Base-by-base conservation (phyloP, 2,888 invertebrate species). In the Drosophila paramelanica region DNA sequence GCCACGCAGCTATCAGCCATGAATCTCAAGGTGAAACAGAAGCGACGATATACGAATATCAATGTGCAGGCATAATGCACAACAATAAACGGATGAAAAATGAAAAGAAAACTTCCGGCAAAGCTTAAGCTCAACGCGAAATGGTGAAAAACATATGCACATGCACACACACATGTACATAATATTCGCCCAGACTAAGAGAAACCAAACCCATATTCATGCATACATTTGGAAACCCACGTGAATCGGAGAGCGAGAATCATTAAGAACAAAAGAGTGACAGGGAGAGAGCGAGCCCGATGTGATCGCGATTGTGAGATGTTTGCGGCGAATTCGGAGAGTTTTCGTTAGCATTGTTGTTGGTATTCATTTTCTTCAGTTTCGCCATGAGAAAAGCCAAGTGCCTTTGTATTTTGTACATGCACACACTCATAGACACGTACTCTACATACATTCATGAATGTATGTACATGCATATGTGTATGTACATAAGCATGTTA, bases 71-170 rank as follows among this genome's bases (percentile, higher is more conserved):
- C 72, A 65, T 43, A 76, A 64, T 73, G 67, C 50, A 69, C 53
- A 60, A 67, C 73, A 74, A 72, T 67, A 81, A 69, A 74, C 81
- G 81, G 75, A 78, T 74, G 76, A 75, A 71, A 79, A 77, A 70
- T 76, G 45, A 79, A 83, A 83, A 83, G 83, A 83, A 83, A 83
- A 83, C 83, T 83, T 86, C 83, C 83, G 83, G 87, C 77, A 78
- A 71, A 83, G 78, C 76, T 73, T 66, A 79, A 82, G 73, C 80
- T 72, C 68, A 67, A 62, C 60, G 60, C 72, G 67, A 79, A 85
- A 71, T 77, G 62, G 67, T 64, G 73, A 61, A 77, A 77, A 70
- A 61, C 66, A 60, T 39, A 69, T 31, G 53, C 38, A 59, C 31
- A 62, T 13, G 50, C 17, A 31, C 33, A 23, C 41, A 17, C 11